A percentile compares a stretch with the other conserved stretches of the same genome.
phyloP scores from a whole-genome alignment of 2,888 invertebrate species.

The Volucella bombylans region DNA sequence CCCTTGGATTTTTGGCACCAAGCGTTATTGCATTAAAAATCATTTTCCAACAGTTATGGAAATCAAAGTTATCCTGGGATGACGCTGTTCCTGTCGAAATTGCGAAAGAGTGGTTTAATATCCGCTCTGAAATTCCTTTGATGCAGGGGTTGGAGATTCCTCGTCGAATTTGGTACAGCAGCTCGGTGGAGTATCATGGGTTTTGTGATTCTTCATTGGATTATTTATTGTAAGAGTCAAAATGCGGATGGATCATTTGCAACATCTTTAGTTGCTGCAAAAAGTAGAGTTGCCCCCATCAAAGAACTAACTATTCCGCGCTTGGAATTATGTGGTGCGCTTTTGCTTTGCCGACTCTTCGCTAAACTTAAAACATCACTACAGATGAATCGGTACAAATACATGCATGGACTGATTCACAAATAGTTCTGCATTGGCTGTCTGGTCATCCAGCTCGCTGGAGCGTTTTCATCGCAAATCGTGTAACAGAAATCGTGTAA shows the following conservation, averaged over 20 bases:
- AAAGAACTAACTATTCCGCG: neutral
- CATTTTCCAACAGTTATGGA: neutral
- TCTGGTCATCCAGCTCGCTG: slow-evolving; percentile 61
- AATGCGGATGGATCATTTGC: neutral
- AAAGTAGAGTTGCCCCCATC: slow-evolving; percentile 12
- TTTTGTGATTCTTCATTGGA: neutral
- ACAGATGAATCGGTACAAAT: neutral
- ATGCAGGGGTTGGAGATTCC: neutral
- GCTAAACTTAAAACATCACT: neutral
- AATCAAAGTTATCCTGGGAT: neutral
- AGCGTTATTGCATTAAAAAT: neutral
- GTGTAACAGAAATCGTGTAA: too few relatives aligned
- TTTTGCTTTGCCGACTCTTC: slow-evolving; percentile 14
- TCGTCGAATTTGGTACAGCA: neutral
- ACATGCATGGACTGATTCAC: too few relatives aligned
- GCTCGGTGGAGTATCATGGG: neutral
- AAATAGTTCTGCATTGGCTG: slow-evolving; percentile 72
- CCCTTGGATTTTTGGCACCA: neutral
- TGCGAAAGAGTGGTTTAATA: neutral
- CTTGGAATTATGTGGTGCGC: slow-evolving; percentile 45
- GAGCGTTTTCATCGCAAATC: slow-evolving; percentile 74
- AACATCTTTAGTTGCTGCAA: neutral
- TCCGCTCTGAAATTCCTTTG: neutral
- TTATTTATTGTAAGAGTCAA: neutral
- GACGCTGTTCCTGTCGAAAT: neutral